Percentiles rank a stretch among this genome's conserved stretches.
Evolutionary conservation across 2,888 invertebrate genomes (phyloP).

Genomic region (Piscicola geometra): DNA sequence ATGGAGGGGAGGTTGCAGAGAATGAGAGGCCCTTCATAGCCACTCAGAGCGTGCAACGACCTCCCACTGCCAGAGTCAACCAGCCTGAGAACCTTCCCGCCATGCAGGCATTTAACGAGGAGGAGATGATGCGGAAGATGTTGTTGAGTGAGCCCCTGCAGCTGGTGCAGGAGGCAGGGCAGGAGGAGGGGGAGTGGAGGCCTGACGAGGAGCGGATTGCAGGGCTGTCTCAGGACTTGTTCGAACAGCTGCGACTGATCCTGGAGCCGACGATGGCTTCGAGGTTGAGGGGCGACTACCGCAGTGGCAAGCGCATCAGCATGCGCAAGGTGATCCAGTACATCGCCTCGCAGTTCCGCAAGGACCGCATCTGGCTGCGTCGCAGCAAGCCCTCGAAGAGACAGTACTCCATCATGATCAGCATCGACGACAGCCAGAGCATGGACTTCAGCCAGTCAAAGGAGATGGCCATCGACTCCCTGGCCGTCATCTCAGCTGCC

Average conservation of each 20-base stretch:
- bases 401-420: conserved; percentile 90
- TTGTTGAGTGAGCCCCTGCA: background rate
- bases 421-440: conserved; percentile 86
- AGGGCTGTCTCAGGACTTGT: conserved; percentile 73
- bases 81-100: background rate
- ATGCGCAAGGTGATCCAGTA: conserved; percentile 98
- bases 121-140: background rate
- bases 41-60: background rate
- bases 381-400: conserved; percentile 89
- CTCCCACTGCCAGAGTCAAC: background rate
- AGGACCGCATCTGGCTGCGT: conserved; percentile 97
- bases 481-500: conserved; percentile 82
- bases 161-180: background rate
- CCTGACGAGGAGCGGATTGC: conserved; percentile 54
- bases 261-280: conserved; percentile 91
- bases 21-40: background rate
- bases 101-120: background rate
- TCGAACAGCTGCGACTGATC: conserved; percentile 86
- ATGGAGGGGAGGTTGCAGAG: background rate
- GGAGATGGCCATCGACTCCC: conserved; percentile 85
- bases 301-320: conserved; percentile 92
- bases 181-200: conserved; percentile 49
- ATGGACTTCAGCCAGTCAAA: conserved; percentile 61
- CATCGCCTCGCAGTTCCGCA: conserved; percentile 95
- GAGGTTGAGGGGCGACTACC: conserved; percentile 85